These are phyloP conservation scores for Eufriesea mexicana DNA, from an alignment of 1,140 invertebrate genomes.

Conservation along the genomic window DNA sequence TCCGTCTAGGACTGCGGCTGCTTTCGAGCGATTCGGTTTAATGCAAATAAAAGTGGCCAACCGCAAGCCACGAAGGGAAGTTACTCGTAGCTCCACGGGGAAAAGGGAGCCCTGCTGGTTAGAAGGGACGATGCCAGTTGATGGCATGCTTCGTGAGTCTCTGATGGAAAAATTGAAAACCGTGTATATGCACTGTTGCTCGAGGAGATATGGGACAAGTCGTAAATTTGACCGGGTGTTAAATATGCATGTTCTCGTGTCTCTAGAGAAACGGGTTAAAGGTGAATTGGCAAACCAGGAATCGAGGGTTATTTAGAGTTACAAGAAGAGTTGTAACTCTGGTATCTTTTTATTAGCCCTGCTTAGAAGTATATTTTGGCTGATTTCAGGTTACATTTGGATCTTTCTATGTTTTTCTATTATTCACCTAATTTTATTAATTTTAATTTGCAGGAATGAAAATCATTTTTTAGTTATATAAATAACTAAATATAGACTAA, in stretches of 20 bases:
- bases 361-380: background rate
- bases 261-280: background rate
- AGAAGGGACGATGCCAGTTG: background rate
- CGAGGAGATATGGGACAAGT: background rate
- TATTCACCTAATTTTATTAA: no score
- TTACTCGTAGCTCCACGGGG: background rate
- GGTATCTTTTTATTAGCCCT: background rate
- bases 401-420: no score
- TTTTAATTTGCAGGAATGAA: no score
- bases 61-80: background rate
- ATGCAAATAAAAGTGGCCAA: slow-evolving; percentile 15
- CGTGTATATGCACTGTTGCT: background rate
- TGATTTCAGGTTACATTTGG: no score
- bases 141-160: background rate
- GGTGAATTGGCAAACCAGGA: background rate
- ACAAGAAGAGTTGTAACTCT: background rate
- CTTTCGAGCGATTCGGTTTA: slow-evolving; percentile 25
- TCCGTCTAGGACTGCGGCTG: background rate
- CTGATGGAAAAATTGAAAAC: slow-evolving; percentile 22
- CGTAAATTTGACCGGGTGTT: background rate
- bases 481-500: no score
- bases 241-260: background rate
- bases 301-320: background rate
- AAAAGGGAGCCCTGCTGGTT: no score
- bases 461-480: no score